Evolutionary conservation across 2,888 invertebrate species (phyloP), one percentile per base, ranked within the genome.

Genomic region (Ditylenchus weischeri): DNA sequence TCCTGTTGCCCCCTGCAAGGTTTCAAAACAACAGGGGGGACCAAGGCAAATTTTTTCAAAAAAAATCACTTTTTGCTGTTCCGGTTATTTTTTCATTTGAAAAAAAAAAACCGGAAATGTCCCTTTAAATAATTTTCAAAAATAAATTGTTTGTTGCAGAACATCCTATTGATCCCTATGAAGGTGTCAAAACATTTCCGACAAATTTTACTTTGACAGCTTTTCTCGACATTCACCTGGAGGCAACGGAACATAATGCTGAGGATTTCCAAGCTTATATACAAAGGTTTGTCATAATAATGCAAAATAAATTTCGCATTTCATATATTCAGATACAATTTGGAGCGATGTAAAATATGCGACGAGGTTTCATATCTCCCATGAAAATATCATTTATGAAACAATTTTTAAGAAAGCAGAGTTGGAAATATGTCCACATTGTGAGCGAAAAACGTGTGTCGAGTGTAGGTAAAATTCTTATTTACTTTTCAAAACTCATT

Each of bases 381-480:
- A 43, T 43, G 15, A 43, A 10, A 43, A 13, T 43, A 13, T 43
- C 8, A 43, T 8, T 43, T 43, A 6, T 43, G 8, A 6, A 43
- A 43, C 43, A 10, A 43, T 43, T 43, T 43, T 43, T 8, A 10
- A 43, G 66, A 84, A 84, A 69, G 79, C 82, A 8, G 80, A 83
- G 68, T 78, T 83, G 49, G 78, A 78, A 29, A 87, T 88, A 61
- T 98, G 96, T 85, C 90, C 90, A 36, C 96, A 98, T 85, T 98
- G 98, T 86, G 93, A 95, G 83, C 93, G 94, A 57, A 72, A 64
- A 86, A 90, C 95, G 72, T 98, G 96, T 85, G 90, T 90, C 76
- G 93, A 93, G 83, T 98, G 98, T 86, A 93, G 93, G 85, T 84
- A 84, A 18, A 51, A 93, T 43, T 2, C 3, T 29, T 29, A 29